Percentiles rank a stretch among this genome's conserved stretches.
phyloP scores from a whole-genome alignment of 2,113 vertebrate species.

The Aegotheles bennettii region DNA sequence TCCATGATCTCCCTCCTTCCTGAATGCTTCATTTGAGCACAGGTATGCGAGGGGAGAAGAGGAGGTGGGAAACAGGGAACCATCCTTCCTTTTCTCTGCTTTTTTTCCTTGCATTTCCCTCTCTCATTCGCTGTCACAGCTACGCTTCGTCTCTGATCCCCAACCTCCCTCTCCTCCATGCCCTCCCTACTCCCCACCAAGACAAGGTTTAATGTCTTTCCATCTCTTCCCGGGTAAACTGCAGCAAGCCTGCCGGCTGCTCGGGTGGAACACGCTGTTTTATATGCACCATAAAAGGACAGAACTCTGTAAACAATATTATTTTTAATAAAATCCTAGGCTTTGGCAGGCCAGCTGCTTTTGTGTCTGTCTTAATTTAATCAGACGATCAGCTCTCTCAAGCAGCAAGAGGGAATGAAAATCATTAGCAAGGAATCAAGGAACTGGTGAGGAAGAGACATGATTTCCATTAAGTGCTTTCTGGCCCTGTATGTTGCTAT shows the following conservation, averaged over 20 bases:
- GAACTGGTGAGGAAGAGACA: constrained; percentile 42
- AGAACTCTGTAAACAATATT: constrained; percentile 58
- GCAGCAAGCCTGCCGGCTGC: not conserved
- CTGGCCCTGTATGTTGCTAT: not conserved
- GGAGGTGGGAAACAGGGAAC: not conserved
- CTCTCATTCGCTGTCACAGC: not conserved
- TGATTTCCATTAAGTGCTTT: constrained; percentile 35
- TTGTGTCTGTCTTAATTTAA: constrained; percentile 66
- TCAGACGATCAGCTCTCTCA: constrained; percentile 54
- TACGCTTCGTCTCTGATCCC: not conserved
- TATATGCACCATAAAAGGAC: constrained; percentile 48
- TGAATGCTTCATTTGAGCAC: not conserved
- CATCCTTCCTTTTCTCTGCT: not conserved
- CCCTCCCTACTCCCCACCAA: not conserved
- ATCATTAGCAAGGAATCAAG: constrained; percentile 53
- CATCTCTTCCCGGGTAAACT: not conserved
- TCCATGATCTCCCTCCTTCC: not conserved
- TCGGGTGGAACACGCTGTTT: constrained; percentile 32
- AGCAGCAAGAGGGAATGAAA: constrained; percentile 50
- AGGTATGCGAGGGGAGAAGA: not conserved
- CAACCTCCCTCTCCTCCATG: not conserved
- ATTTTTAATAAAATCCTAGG: constrained; percentile 68
- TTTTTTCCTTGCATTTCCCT: not conserved
- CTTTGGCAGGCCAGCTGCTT: constrained; percentile 60
- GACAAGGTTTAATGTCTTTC: constrained; percentile 46